A percentile compares a stretch with the other conserved stretches of the same genome.
Conservation (phyloP, 2,797 vertebrate species). For the Leptoclinus maculatus region DNA sequence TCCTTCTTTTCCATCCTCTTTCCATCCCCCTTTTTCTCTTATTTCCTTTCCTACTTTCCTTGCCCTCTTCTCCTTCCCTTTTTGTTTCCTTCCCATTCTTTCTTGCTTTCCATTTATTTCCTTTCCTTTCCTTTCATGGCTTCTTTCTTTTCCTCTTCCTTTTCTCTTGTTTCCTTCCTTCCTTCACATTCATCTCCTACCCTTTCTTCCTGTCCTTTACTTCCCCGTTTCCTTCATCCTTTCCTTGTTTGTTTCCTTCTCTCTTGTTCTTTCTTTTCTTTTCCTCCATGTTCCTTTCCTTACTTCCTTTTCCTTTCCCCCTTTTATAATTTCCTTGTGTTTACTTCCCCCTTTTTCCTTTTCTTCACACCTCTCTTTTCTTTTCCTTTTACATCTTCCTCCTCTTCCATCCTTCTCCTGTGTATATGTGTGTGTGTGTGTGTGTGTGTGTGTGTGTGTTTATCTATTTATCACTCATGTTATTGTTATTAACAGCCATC, state of each 20-base stretch:
- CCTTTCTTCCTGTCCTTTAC: neutral
- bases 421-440: neutral
- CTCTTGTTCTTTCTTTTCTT: neutral
- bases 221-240: neutral
- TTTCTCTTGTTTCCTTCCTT: neutral
- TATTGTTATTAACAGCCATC: conserved; percentile 67
- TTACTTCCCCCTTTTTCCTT: too few species aligned
- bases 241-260: neutral
- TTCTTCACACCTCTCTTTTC: too few species aligned
- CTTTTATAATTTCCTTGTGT: neutral
- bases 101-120: neutral
- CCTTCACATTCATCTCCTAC: neutral
- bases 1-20: neutral
- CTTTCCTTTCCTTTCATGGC: neutral
- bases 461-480: conserved; percentile 62
- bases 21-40: neutral
- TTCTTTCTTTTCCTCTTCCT: neutral
- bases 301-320: neutral
- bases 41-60: neutral
- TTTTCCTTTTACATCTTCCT: neutral
- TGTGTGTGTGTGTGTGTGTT: conserved; percentile 10
- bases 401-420: neutral
- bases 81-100: neutral
- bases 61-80: neutral
- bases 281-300: neutral